Conservation (phyloP, 2,888 invertebrate species). For the Sinotaia quadrata region DNA sequence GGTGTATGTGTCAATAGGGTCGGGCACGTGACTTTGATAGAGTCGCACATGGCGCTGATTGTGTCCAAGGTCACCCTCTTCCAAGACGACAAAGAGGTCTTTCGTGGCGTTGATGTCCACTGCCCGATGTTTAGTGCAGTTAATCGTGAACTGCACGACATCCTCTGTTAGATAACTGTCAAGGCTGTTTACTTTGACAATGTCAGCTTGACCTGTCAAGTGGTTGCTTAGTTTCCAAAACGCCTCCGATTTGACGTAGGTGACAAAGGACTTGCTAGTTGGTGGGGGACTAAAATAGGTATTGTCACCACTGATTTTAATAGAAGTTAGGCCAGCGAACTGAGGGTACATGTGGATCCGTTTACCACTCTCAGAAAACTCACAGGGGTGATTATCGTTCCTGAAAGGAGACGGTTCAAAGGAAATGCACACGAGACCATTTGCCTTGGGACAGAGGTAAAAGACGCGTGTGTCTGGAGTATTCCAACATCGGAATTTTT, state of each 20-base stretch:
- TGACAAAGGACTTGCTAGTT: neutral
- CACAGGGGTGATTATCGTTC: neutral
- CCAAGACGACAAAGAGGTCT: slow-evolving; percentile 6
- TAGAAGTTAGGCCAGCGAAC: too few species aligned
- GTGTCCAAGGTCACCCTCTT: neutral
- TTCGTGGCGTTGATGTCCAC: slow-evolving; percentile 6
- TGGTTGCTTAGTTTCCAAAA: neutral
- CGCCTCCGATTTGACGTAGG: neutral
- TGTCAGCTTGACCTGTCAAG: neutral
- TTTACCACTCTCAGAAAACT: neutral
- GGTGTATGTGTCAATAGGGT: too few species aligned
- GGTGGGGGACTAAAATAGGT: too few species aligned
- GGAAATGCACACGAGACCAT: neutral
- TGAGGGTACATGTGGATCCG: neutral
- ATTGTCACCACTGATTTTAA: too few species aligned
- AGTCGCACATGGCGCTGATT: neutral
- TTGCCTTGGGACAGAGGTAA: neutral
- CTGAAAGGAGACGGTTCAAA: neutral
- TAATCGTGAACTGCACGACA: neutral
- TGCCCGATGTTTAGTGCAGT: neutral
- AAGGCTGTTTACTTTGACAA: too few species aligned
- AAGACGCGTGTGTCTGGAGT: slow-evolving; percentile 1
- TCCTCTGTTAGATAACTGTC: neutral
- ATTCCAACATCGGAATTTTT: neutral
- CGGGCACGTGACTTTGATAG: too few species aligned